Base-by-base conservation (phyloP, 2,797 vertebrate genomes). In the Borostomias antarcticus region DNA sequence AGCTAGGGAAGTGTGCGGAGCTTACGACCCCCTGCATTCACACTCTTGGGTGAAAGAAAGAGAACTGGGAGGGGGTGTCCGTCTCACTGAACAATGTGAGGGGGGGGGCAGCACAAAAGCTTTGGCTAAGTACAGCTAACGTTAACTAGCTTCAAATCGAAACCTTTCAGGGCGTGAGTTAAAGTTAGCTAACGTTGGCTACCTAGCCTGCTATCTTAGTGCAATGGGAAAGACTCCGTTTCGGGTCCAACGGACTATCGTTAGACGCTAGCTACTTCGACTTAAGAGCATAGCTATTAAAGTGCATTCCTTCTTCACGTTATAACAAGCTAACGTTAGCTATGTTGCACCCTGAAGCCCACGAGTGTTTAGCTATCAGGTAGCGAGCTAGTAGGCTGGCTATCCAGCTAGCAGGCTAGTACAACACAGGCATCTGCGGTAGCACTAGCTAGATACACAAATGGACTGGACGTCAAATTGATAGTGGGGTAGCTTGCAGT, bases 1-100 rank as follows among this genome's bases (percentile, higher is more conserved):
- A 45, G 73, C 50, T 52, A 82, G 63, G 68, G 64, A 80, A 79
- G 58, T 63, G 73, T 69, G 74, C 72, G 33, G 67, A 72, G 66
- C 65, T 68, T 66, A 78, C 60, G 66, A 30, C 47, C 69, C 70
- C 68, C 67, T 68, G 70, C 72, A 73, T 68, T 70, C 58, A 74
- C 48, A 75, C 60, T 69, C 62, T 23, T 57, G 29, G n/a, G 2
- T 69, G 70, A 70, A 58, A 23, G 58, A 70, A 58, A 23, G 58
- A 29, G 7, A 43, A 5, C 29, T 32, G 32, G 32, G 52, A 54
- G 19, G 30, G 48, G 66, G 23, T 25, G 57, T n/a, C 48, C n/a
- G 58, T 29, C 61, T 59, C 64, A 54, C 10, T 51, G 58, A 71
- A 57, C 61, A 56, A 63, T 70, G 58, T 73, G 47, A 26, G 6